Conservation (phyloP, 1,140 invertebrate species). For the Eubasilissa regina region DNA sequence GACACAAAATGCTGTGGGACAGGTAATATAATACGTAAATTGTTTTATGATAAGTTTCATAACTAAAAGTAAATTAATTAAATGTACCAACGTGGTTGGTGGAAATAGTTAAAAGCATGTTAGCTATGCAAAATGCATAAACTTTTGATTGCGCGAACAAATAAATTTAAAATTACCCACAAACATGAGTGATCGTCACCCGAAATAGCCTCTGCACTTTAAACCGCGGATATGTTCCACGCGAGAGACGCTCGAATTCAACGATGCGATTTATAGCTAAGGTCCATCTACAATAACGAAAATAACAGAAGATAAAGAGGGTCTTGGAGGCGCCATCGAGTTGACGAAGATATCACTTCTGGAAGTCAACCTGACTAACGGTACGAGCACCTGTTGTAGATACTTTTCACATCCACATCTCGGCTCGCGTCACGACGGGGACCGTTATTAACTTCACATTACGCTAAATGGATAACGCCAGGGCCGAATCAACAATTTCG, state of each 20-base stretch:
- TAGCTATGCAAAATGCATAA: too few species aligned
- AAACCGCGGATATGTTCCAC: background rate
- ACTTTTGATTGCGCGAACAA: too few species aligned
- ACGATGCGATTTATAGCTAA: slow-evolving; percentile 24
- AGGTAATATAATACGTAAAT: too few species aligned
- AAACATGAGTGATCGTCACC: background rate
- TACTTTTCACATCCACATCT: slow-evolving; percentile 23
- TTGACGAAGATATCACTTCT: slow-evolving; percentile 5
- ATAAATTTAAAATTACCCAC: too few species aligned
- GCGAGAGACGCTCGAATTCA: background rate
- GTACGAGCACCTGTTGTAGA: slow-evolving; percentile 13
- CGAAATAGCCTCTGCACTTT: slow-evolving; percentile 7
- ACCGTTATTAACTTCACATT: slow-evolving; percentile 13
- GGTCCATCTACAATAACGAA: slow-evolving; percentile 16
- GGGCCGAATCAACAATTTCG: background rate
- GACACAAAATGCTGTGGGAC: too few species aligned
- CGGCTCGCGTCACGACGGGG: slow-evolving; percentile 11
- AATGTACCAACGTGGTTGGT: too few species aligned
- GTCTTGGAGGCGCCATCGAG: slow-evolving; percentile 10
- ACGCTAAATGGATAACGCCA: slow-evolving; percentile 16
- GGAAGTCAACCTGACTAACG: slow-evolving; percentile 20
- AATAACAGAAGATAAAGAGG: slow-evolving; percentile 23
- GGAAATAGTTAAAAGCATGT: too few species aligned
- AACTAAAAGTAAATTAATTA: too few species aligned
- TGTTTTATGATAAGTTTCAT: too few species aligned